Base-by-base conservation (phyloP, 2,797 vertebrate genomes). In the Sandelia bainsii region DNA sequence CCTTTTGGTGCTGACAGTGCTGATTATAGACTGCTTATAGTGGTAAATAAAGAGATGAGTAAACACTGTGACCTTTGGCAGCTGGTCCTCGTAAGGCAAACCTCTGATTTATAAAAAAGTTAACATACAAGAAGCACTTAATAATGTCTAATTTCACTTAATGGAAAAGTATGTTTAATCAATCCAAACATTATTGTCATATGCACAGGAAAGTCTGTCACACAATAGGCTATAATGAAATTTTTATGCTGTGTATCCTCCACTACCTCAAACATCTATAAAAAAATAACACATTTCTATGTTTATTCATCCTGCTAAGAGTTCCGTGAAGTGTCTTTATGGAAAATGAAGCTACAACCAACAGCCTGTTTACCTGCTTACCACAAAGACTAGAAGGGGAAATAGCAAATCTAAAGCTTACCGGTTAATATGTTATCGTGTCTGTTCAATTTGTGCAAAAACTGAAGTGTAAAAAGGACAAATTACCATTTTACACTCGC, bases 1-100 rank as follows among this genome's bases (percentile, higher is more conserved):
- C 78, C 87, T 87, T 87, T 89, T 19, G 46, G 77, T 40, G 78
- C 69, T 71, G 87, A 88, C 84, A 87, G 70, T 12, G 76, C 69
- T 58, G 81, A 79, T 85, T 80, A 87, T 75, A 42, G 39, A 63
- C 29, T 22, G 51, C 69, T 60, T 65, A 32, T 29, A 23, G 50
- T 62, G 27, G 57, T 68, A 69, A 74, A 75, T 75, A 62, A 79
- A 72, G 50, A 70, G 22, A 37, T 22, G 70, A 17, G 25, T 66
- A 39, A 57, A 70, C 70, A 67, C 39, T 10, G 32, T 75, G 76
- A 84, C 58, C 79, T 78, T 70, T 53, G 61, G 52, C 23, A 29
- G 7, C 45, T 34, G 22, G 22, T 68, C 58, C 42, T 49, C 32
- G 62, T 27, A 20, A 66, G 14, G 19, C n/a, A 72, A 32, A 20